Percentiles rank a stretch among this genome's conserved stretches.
Evolutionary conservation across 2,888 invertebrate genomes (phyloP).

Genomic region (Chesias legatella): DNA sequence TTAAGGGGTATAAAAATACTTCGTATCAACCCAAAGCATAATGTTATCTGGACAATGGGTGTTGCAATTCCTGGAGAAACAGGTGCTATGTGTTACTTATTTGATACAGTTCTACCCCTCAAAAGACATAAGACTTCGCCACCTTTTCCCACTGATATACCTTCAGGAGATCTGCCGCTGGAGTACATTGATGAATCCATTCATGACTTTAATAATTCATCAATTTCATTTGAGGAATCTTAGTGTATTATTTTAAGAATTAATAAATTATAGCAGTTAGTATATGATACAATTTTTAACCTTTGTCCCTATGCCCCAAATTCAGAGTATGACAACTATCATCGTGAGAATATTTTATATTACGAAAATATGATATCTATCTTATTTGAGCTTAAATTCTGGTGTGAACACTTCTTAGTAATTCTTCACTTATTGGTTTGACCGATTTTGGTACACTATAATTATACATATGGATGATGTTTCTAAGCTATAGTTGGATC

Average conservation of each 20-base stretch:
- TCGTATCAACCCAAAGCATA: slow-evolving; percentile 96
- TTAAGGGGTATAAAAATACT: slow-evolving; percentile 87
- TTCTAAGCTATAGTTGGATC: too few species aligned
- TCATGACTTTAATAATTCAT: slow-evolving; percentile 86
- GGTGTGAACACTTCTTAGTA: too few species aligned
- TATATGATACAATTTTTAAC: neutral
- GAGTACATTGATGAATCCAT: slow-evolving; percentile 89
- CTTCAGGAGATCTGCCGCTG: slow-evolving; percentile 82
- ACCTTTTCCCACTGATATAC: slow-evolving; percentile 90
- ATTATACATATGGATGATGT: too few species aligned
- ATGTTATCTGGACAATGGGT: slow-evolving; percentile 94
- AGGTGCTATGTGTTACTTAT: slow-evolving; percentile 88
- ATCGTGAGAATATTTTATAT: too few species aligned
- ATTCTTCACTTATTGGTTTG: too few species aligned
- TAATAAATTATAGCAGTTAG: slow-evolving; percentile 2
- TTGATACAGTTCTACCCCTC: slow-evolving; percentile 87
- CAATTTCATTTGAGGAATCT: slow-evolving; percentile 82
- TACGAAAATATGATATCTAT: too few species aligned
- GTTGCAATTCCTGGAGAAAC: slow-evolving; percentile 90
- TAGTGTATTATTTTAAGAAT: slow-evolving; percentile 26
- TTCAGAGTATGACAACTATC: too few species aligned
- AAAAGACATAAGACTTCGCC: slow-evolving; percentile 82
- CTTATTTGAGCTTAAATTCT: too few species aligned
- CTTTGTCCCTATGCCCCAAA: too few species aligned
- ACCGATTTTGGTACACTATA: too few species aligned